A percentile compares a stretch with the other conserved stretches of the same genome.
Evolutionary conservation across 2,113 vertebrate species (phyloP).

Genomic region (Engystomops pustulosus): DNA sequence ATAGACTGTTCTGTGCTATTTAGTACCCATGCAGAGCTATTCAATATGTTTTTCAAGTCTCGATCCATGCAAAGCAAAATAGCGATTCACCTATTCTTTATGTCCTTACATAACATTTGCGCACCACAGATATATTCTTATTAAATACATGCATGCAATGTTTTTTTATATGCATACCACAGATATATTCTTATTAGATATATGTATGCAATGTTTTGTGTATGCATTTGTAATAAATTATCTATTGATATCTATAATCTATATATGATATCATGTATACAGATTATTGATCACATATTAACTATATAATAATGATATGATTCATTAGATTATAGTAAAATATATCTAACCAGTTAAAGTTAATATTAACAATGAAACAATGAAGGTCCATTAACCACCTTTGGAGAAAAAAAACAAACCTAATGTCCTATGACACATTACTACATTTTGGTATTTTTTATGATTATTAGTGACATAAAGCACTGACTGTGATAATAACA

Average conservation of each 20-base stretch:
- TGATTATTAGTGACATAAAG: too few relatives aligned
- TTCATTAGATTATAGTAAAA: not conserved
- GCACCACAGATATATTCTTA: not conserved
- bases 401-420: too few relatives aligned
- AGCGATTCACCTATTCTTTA: not conserved
- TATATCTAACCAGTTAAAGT: not conserved
- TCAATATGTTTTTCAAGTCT: conserved; percentile 27
- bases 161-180: not conserved
- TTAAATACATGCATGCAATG: not conserved
- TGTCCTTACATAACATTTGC: not conserved
- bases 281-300: not conserved
- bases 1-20: conserved; percentile 44
- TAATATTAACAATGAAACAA: too few relatives aligned
- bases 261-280: not conserved
- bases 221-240: not conserved
- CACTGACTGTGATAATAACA: too few relatives aligned
- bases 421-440: too few relatives aligned
- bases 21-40: conserved; percentile 31
- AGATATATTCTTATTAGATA: not conserved
- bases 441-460: too few relatives aligned
- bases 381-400: too few relatives aligned
- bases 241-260: too few relatives aligned
- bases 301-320: too few relatives aligned
- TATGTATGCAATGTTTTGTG: not conserved
- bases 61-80: not conserved